phyloP scores from a whole-genome alignment of 1,140 invertebrate genomes.

The Nymphalis io region DNA sequence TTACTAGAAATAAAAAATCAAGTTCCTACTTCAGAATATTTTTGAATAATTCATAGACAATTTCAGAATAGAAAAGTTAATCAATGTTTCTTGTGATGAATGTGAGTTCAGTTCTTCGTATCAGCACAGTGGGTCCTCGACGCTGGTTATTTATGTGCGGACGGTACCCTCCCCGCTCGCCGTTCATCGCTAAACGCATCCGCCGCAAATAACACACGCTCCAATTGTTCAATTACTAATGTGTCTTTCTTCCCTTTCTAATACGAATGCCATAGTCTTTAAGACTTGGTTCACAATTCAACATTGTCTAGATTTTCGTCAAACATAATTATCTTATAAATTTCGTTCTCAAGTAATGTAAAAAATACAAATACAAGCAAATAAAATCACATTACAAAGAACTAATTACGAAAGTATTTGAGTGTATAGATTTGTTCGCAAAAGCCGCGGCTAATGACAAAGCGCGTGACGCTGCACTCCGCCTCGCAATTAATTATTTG shows the following conservation, averaged over 20 bases:
- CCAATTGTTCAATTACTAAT: slow-evolving; percentile 37
- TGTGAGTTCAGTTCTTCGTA: not conserved
- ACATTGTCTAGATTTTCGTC: not conserved
- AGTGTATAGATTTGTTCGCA: slow-evolving; percentile 10
- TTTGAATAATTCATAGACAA: no score
- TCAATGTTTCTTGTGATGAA: no score
- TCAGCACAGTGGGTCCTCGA: not conserved
- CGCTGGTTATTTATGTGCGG: slow-evolving; percentile 43
- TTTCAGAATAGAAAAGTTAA: no score
- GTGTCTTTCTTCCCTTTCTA: slow-evolving; percentile 13
- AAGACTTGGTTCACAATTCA: not conserved
- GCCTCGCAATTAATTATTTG: slow-evolving; percentile 41
- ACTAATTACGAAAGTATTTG: slow-evolving; percentile 13
- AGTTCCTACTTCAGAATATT: no score
- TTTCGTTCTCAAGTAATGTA: not conserved
- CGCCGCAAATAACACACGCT: slow-evolving; percentile 40
- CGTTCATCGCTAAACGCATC: slow-evolving; percentile 32
- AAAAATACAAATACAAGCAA: not conserved
- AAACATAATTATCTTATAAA: not conserved
- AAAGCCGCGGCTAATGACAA: slow-evolving; percentile 20
- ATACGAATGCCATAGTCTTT: not conserved
- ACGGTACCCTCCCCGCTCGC: slow-evolving; percentile 20
- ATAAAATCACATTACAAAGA: not conserved
- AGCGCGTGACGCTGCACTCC: slow-evolving; percentile 40
- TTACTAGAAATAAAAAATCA: no score